Evolutionary conservation across 2,113 vertebrate species (phyloP).

Genomic region (Suncus etruscus): DNA sequence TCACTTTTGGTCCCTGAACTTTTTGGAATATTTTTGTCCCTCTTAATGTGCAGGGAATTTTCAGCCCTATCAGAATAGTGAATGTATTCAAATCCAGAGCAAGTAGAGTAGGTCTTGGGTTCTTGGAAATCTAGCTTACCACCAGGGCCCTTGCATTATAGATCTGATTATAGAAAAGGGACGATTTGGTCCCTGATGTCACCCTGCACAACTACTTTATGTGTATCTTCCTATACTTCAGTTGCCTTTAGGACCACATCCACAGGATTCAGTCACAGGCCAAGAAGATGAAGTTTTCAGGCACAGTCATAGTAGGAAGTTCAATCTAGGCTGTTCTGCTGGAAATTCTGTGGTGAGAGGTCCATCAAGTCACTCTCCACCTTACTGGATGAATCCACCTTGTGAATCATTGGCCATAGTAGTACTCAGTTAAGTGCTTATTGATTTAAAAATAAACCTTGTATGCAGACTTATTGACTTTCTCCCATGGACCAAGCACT

Average conservation of each 20-base stretch:
- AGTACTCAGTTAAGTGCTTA: background rate
- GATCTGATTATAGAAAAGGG: background rate
- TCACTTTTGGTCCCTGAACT: too few species aligned
- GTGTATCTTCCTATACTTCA: background rate
- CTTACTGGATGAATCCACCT: background rate
- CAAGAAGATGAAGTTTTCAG: slow-evolving; percentile 53
- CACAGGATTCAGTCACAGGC: slow-evolving; percentile 20
- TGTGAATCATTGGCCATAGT: background rate
- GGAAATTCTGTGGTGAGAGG: too few species aligned
- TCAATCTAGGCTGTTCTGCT: background rate
- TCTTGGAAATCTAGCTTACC: background rate
- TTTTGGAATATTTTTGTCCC: background rate
- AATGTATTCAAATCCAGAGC: background rate
- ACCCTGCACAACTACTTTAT: background rate
- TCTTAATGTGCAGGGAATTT: background rate
- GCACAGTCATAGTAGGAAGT: background rate
- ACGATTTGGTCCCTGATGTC: background rate
- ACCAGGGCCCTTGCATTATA: background rate
- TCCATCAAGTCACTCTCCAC: too few species aligned
- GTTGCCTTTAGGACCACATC: background rate
- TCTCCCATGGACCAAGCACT: background rate
- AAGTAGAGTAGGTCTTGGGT: background rate
- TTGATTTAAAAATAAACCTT: background rate
- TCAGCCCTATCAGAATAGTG: background rate
- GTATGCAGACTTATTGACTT: background rate